Base-by-base conservation (phyloP, 2,113 vertebrate genomes). In the Chlorodrepanis virens region DNA sequence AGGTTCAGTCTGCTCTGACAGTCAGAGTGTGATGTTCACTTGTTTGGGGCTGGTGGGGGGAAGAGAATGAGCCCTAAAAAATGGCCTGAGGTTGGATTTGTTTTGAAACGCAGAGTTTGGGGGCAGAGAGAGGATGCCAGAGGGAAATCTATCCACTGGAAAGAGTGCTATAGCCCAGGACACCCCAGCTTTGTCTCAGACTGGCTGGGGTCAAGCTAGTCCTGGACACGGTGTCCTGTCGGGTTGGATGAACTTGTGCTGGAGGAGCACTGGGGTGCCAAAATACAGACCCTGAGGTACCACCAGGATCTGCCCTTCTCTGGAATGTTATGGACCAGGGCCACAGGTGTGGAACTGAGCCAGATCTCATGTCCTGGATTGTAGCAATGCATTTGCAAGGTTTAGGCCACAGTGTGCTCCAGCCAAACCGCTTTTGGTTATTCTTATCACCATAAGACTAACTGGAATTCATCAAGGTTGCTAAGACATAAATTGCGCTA, bases 41-140 rank as follows among this genome's bases (percentile, higher is more conserved):
- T 56, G 3, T 29, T 40, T 10, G 22, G 35, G 29, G 35, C 2
- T 71, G 72, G 10, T 7, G 7, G 6, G 27, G 12, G 29, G 6
- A 67, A 25, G 16, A 86, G 28, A 65, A 60, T 11, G 11, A 81
- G 12, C 25, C 50, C 31, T 13, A n/a, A 65, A 9, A 67, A 91
- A 49, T 16, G 9, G 4, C 27, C 50, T 84, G 29, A 44, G 50
- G 27, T 12, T 47, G 52, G 57, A 44, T 37, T 71, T 79, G 25
- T 64, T 78, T 74, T 29, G 16, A 77, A 83, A 57, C 0, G 0
- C 1, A 4, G 5, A 14, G 3, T 84, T 63, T 53, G 11, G 15
- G 14, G 10, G 7, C 4, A 59, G 42, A 65, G 35, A 78, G 19
- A 49, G n/a, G 37, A n/a, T 45, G 15, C 3, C 69, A 92, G 82